phyloP scores from a whole-genome alignment of 2,797 vertebrate species.

The Otolemur crassicaudatus region DNA sequence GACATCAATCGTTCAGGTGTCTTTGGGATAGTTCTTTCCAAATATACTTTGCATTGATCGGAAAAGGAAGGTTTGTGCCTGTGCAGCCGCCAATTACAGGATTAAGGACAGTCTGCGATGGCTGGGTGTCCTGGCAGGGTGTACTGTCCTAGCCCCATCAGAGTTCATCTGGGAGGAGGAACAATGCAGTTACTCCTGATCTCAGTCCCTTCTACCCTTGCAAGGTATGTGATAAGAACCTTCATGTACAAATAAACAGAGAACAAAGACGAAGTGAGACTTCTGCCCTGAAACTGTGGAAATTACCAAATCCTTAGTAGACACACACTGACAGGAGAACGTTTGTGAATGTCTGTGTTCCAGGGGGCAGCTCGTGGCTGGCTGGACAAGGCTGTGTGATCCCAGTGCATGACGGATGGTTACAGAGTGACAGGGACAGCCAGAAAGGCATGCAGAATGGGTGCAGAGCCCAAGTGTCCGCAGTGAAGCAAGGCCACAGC shows the following conservation, averaged over 20 bases:
- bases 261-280: too few species aligned
- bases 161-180: not conserved
- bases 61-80: constrained; percentile 85
- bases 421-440: too few species aligned
- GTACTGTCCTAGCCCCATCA: not conserved
- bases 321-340: not conserved
- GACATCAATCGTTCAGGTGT: constrained; percentile 90
- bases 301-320: not conserved
- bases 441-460: fast-evolving
- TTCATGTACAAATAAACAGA: not conserved
- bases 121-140: constrained; percentile 63
- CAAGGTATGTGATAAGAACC: not conserved
- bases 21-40: constrained; percentile 91
- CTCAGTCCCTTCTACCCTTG: not conserved
- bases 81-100: constrained; percentile 85
- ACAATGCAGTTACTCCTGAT: fast-evolving
- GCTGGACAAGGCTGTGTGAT: fast-evolving
- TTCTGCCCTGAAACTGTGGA: not conserved
- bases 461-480: too few species aligned
- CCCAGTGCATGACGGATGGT: fast-evolving
- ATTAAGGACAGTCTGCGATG: constrained; percentile 77
- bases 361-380: fast-evolving
- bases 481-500: fast-evolving
- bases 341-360: fast-evolving
- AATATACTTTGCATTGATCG: constrained; percentile 93